Base-by-base conservation (phyloP, 2,888 invertebrate genomes). In the Nemoura dubitans region DNA sequence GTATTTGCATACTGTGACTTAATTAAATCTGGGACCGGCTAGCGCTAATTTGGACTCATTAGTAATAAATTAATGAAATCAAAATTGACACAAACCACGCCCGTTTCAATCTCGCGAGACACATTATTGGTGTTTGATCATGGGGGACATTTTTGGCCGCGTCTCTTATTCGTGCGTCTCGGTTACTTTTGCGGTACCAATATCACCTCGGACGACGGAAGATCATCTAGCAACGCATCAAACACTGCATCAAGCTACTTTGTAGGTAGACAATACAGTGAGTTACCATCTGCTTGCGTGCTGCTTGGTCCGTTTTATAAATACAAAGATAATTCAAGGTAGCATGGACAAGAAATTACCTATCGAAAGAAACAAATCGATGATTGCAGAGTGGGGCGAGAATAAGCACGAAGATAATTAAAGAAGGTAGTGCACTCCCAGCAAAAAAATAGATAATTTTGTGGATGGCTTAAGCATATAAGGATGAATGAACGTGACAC, bases 351-450 rank as follows among this genome's bases (percentile, higher is more conserved):
- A 59, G 10, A 59, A 59, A 59, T 59, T 59, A 21, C 59, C 59
- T 59, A 59, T 59, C 59, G 59, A 59, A 14, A 59, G 59, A 59
- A 59, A 59, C 59, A 59, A 59, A 59, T 59, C 59, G 59, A 59
- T 59, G 59, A 59, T 59, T 59, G 59, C 59, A 59, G 21, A 6
- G 36, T 36, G 36, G 36, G 36, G 36, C 36, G 10, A 59, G 59
- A 16, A 59, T 59, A 59, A 21, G 16, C 59, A 59, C 14, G 59
- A 59, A 59, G 59, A 36, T 36, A 36, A 36, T 36, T 36, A 36
- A 36, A 36, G 36, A 36, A 36, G 36, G 36, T 36, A 36, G n/a
- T n/a, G n/a, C 36, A 36, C 36, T 36, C 36, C 14, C 14, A 21
- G 21, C 59, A 59, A 59, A 59, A 59, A 36, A 59, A 2, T 21